A percentile compares a stretch with the other conserved stretches of the same genome.
phyloP scores from a whole-genome alignment of 37 sponge, comb jelly and placozoan genomes.

The Halichondria panicea region DNA sequence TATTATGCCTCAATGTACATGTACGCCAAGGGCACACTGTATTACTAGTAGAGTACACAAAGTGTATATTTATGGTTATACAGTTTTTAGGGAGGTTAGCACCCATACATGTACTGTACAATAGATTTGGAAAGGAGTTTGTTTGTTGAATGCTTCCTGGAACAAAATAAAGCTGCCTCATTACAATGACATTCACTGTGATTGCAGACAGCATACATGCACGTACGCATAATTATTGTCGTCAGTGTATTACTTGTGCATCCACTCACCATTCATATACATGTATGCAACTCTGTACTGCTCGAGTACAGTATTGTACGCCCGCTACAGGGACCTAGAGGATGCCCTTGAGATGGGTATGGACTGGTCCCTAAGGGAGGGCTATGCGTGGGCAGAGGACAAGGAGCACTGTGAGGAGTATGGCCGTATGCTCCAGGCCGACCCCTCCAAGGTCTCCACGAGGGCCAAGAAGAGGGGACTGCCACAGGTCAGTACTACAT shows the following conservation, averaged over 20 bases:
- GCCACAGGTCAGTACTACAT: constrained; percentile 71
- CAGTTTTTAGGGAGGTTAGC: background rate
- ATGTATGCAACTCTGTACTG: background rate
- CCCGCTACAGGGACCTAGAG: constrained; percentile 77
- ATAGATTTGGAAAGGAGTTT: no score
- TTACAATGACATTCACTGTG: no score
- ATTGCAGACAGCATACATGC: no score
- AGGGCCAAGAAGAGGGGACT: constrained; percentile 98
- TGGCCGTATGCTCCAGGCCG: constrained; percentile 96
- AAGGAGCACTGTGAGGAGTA: constrained; percentile 99
- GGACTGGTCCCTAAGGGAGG: constrained; percentile 99
- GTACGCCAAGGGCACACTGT: no score
- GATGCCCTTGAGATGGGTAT: constrained; percentile 99
- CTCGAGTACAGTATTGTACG: background rate
- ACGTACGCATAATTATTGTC: no score
- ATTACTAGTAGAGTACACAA: background rate
- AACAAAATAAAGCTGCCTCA: no score
- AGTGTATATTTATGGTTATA: background rate
- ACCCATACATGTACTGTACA: background rate
- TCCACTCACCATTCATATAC: background rate
- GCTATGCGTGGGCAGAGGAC: constrained; percentile 97
- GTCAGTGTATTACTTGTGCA: no score
- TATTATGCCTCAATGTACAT: background rate
- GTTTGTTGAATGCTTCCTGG: no score
- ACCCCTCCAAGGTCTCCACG: constrained; percentile 87